phyloP scores from a whole-genome alignment of 2,113 vertebrate species.

The Pollimyrus isidori region DNA sequence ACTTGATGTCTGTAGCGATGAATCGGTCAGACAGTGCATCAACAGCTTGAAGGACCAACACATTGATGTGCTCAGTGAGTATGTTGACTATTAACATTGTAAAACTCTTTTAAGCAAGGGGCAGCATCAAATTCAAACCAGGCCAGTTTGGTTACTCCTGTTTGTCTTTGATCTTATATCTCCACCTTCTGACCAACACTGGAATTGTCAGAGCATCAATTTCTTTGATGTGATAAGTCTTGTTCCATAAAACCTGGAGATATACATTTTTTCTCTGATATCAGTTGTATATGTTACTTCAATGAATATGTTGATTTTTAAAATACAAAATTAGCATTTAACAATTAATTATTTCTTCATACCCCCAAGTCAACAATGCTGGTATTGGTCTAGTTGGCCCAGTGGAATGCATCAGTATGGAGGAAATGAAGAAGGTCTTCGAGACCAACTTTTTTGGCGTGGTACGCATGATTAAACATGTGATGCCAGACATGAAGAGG shows the following conservation, averaged over 20 bases:
- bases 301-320: not conserved
- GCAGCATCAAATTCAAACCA: not conserved
- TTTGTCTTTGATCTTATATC: not conserved
- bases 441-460: slow-evolving; percentile 64
- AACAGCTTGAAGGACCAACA: slow-evolving; percentile 56
- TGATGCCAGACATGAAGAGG: slow-evolving; percentile 63
- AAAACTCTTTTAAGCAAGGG: not conserved
- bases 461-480: slow-evolving; percentile 65
- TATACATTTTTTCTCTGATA: not conserved
- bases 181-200: not conserved
- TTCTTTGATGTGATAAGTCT: not conserved
- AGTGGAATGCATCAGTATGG: slow-evolving; percentile 57
- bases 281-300: not conserved
- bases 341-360: not conserved
- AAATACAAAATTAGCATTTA: not conserved
- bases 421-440: slow-evolving; percentile 63
- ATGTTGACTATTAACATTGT: not conserved
- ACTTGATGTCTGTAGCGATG: slow-evolving; percentile 72
- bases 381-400: slow-evolving; percentile 63
- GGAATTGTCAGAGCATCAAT: not conserved
- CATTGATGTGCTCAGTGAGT: slow-evolving; percentile 74
- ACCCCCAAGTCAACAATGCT: slow-evolving; percentile 55
- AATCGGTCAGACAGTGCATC: slow-evolving; percentile 71
- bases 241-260: not conserved
- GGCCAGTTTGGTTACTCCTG: not conserved